These are phyloP conservation scores for Carettochelys insculpta DNA, from an alignment of 2,113 vertebrate species.

Conservation along the genomic window DNA sequence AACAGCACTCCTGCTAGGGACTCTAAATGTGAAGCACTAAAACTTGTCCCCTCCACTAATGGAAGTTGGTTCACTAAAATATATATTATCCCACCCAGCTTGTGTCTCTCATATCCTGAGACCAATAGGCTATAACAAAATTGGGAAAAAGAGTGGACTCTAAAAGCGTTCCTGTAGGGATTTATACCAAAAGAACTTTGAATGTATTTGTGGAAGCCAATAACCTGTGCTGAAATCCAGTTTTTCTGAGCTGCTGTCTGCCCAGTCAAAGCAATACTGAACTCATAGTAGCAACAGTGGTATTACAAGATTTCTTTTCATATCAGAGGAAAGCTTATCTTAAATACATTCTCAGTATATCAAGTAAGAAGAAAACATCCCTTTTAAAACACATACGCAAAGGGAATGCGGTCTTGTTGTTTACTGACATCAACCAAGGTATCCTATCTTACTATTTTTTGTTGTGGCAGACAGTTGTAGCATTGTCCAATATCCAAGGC, in stretches of 20 bases:
- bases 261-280: slow-evolving; percentile 39
- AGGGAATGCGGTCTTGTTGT: slow-evolving; percentile 29
- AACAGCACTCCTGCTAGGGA: not conserved
- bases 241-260: slow-evolving; percentile 41
- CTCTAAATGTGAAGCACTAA: not conserved
- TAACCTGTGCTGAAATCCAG: not conserved
- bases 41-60: not conserved
- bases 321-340: slow-evolving; percentile 33
- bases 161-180: not conserved
- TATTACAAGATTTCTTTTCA: slow-evolving; percentile 27
- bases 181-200: slow-evolving; percentile 18
- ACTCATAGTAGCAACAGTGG: slow-evolving; percentile 8
- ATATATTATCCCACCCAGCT: not conserved
- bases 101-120: not conserved
- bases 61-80: not conserved
- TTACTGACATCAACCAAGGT: slow-evolving; percentile 25
- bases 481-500: slow-evolving; percentile 31
- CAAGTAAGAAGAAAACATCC: slow-evolving; percentile 28
- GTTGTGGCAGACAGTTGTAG: slow-evolving; percentile 23
- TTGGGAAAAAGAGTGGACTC: not conserved
- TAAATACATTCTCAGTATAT: slow-evolving; percentile 10
- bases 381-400: not conserved
- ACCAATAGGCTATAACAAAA: not conserved
- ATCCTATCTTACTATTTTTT: slow-evolving; percentile 41
- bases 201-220: slow-evolving; percentile 40